phyloP scores from a whole-genome alignment of 1,140 invertebrate species.

The Phymastichus coffea region DNA sequence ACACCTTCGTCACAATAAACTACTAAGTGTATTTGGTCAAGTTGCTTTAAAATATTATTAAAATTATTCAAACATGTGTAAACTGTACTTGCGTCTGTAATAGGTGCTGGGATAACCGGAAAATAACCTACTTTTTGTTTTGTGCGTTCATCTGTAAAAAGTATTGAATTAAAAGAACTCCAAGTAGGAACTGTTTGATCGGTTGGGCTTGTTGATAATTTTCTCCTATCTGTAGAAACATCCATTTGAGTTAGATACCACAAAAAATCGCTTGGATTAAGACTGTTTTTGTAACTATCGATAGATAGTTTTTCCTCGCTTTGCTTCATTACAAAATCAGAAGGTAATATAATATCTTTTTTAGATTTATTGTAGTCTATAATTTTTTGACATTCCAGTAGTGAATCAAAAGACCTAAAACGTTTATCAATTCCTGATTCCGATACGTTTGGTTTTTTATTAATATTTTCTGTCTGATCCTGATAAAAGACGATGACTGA shows the following conservation, averaged over 20 bases:
- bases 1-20: not conserved
- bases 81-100: not conserved
- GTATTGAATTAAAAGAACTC: slow-evolving; percentile 1
- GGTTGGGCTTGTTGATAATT: not conserved
- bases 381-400: slow-evolving; percentile 10
- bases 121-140: not conserved
- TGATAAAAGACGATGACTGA: not conserved
- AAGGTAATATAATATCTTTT: not conserved
- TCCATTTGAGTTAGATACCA: not conserved
- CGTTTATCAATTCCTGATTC: not conserved
- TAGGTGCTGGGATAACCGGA: not conserved
- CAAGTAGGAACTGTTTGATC: not conserved
- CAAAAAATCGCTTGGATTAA: not conserved
- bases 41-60: not conserved
- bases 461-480: not conserved
- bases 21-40: not conserved
- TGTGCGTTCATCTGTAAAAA: not conserved
- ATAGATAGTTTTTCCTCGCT: not conserved
- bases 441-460: not conserved
- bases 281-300: not conserved
- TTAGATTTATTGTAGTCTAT: not conserved
- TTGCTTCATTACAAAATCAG: not conserved
- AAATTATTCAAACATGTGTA: not conserved
- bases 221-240: not conserved
- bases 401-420: not conserved